These are phyloP conservation scores for Microctenopoma steveboyesi DNA, from an alignment of 2,797 vertebrate species.

Conservation along the genomic window DNA sequence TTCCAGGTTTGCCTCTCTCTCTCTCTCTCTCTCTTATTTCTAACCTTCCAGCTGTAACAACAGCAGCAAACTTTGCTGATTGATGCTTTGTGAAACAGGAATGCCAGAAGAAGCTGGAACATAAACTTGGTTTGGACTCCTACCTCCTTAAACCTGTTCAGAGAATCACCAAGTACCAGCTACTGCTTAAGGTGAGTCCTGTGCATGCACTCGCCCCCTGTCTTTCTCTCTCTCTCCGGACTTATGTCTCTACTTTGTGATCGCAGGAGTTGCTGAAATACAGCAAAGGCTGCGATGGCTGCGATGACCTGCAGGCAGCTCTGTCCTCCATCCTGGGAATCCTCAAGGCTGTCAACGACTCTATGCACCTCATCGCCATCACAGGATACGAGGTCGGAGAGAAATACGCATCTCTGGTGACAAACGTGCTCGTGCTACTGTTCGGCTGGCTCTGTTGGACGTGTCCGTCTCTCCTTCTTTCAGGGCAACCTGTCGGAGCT, in stretches of 20 bases:
- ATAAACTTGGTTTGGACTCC: slow-evolving; percentile 97
- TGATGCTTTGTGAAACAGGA: slow-evolving; percentile 80
- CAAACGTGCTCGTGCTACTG: too few species aligned
- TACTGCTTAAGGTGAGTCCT: slow-evolving; percentile 90
- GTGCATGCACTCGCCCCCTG: background rate
- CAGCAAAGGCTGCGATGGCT: slow-evolving; percentile 92
- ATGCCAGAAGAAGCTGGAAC: slow-evolving; percentile 96
- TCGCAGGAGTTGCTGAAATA: slow-evolving; percentile 95
- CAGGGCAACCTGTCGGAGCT: slow-evolving; percentile 94
- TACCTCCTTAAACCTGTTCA: slow-evolving; percentile 98
- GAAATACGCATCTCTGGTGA: too few species aligned
- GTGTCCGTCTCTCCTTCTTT: background rate
- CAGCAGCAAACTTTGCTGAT: background rate
- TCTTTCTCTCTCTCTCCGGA: too few species aligned
- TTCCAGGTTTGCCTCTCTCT: slow-evolving; percentile 87
- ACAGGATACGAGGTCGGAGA: slow-evolving; percentile 92
- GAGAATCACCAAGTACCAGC: slow-evolving; percentile 98
- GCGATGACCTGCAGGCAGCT: slow-evolving; percentile 93
- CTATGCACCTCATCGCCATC: slow-evolving; percentile 99
- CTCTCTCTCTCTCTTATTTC: too few species aligned
- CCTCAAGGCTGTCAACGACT: slow-evolving; percentile 98
- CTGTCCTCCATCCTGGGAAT: slow-evolving; percentile 95
- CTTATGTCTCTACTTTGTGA: background rate
- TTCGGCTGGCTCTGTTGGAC: background rate
- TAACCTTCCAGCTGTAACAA: too few species aligned